Conservation (phyloP, 2,797 vertebrate species). For the Geotrypetes seraphini region DNA sequence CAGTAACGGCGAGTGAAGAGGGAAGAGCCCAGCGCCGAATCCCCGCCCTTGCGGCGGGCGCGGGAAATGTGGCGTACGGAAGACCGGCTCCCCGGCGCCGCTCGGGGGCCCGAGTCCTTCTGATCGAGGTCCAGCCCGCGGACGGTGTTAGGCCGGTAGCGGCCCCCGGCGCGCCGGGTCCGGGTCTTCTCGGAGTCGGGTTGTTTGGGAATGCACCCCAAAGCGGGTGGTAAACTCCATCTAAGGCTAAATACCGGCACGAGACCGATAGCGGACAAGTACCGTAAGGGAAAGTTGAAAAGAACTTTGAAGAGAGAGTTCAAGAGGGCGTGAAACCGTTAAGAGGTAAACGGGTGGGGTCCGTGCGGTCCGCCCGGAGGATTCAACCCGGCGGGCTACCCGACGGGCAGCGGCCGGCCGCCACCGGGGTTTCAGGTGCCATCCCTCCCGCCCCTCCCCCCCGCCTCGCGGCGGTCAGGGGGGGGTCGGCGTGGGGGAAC, state of each 20-base stretch:
- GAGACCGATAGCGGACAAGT: slow-evolving; percentile 32
- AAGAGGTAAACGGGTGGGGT: slow-evolving; percentile 8
- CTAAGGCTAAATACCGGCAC: slow-evolving; percentile 28
- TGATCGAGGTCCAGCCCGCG: slow-evolving; percentile 18
- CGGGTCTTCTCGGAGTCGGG: slow-evolving; percentile 18
- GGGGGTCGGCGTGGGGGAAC: no score
- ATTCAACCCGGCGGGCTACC: slow-evolving; percentile 24
- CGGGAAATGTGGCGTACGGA: slow-evolving; percentile 23
- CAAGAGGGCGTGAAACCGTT: slow-evolving; percentile 41
- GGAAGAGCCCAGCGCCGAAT: slow-evolving; percentile 26
- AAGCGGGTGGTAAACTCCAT: slow-evolving; percentile 24
- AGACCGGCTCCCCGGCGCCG: slow-evolving; percentile 19
- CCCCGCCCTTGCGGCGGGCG: slow-evolving; percentile 22
- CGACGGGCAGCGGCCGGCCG: no score
- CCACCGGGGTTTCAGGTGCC: no score
- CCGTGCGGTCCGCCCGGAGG: slow-evolving; percentile 26
- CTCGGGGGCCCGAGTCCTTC: slow-evolving; percentile 24
- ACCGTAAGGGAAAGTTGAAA: slow-evolving; percentile 42
- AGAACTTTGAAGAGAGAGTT: slow-evolving; percentile 48
- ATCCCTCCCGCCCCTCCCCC: no score
- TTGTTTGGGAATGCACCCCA: slow-evolving; percentile 34
- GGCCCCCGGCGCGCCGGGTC: slow-evolving; percentile 12
- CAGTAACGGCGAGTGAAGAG: slow-evolving; percentile 23
- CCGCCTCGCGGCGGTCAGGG: no score
- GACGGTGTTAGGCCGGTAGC: slow-evolving; percentile 13